Evolutionary conservation across 2,888 invertebrate genomes (phyloP).

Genomic region (Vandiemenella viatica): DNA sequence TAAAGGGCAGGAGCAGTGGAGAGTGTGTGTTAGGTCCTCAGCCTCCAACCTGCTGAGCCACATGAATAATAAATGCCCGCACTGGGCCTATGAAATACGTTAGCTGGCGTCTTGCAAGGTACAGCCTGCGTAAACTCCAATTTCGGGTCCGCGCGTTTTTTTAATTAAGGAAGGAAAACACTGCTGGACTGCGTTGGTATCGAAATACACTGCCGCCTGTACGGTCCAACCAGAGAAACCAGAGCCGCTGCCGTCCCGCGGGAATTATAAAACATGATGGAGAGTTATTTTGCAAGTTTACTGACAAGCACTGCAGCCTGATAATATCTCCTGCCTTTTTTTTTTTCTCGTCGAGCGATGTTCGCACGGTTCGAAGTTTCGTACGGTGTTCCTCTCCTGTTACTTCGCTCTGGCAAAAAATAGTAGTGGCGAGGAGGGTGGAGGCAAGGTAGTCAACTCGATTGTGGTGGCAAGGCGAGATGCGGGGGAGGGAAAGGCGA

Average conservation of each 20-base stretch:
- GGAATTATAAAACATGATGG: conserved; percentile 2
- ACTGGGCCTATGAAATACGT: too few relatives aligned
- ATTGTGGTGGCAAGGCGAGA: neutral
- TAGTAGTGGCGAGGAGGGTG: neutral
- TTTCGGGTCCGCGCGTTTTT: too few relatives aligned
- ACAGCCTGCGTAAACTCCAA: too few relatives aligned
- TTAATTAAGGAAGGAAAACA: neutral
- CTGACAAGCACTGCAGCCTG: neutral
- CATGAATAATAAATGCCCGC: too few relatives aligned
- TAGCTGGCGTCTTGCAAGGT: too few relatives aligned
- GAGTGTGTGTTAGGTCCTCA: too few relatives aligned
- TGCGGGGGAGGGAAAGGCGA: neutral
- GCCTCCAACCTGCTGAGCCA: too few relatives aligned
- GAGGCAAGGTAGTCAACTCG: neutral
- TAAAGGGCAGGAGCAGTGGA: too few relatives aligned
- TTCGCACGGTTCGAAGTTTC: neutral
- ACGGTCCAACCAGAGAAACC: too few relatives aligned
- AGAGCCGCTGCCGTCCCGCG: neutral
- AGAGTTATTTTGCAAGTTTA: conserved; percentile 3
- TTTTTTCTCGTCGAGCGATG: neutral
- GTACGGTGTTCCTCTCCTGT: neutral
- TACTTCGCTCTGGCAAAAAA: neutral
- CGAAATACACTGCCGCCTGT: neutral
- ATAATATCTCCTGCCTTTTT: neutral
- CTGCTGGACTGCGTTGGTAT: neutral